Conservation (phyloP, 2,888 invertebrate genomes). For the Entomobrya multifasciata region DNA sequence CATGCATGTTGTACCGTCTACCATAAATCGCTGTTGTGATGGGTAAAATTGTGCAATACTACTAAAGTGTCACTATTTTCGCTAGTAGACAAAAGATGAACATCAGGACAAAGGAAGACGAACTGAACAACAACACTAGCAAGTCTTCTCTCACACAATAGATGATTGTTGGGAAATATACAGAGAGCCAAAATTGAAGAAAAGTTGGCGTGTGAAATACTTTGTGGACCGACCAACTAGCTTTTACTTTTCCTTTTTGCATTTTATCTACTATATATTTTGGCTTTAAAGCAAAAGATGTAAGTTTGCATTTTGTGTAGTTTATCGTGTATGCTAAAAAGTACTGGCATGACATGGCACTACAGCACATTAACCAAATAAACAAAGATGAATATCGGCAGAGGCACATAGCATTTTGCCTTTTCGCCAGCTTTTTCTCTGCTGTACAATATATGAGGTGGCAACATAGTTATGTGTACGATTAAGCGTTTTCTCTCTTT, state of each 20-base stretch:
- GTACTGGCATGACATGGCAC: not conserved
- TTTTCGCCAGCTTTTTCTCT: slow-evolving; percentile 58
- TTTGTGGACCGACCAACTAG: slow-evolving; percentile 9
- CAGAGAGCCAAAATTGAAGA: not conserved
- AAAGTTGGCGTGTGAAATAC: slow-evolving; percentile 43
- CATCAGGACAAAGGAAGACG: not conserved
- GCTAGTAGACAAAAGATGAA: slow-evolving; percentile 1
- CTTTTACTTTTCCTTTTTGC: not conserved
- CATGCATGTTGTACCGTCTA: no score
- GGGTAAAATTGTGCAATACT: slow-evolving; percentile 13
- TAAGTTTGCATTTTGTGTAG: not conserved
- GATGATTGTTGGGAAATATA: slow-evolving; percentile 13
- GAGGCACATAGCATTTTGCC: slow-evolving; percentile 6
- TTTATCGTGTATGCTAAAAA: not conserved
- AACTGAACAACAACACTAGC: not conserved
- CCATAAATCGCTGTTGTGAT: not conserved
- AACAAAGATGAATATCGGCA: slow-evolving; percentile 58
- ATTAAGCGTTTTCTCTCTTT: slow-evolving; percentile 36
- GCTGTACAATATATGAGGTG: slow-evolving; percentile 50
- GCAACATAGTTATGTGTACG: slow-evolving; percentile 53
- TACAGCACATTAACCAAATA: no score
- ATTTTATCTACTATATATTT: not conserved
- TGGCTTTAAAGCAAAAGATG: not conserved
- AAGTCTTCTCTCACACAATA: no score
- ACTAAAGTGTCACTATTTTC: not conserved